Conservation (phyloP, 2,797 vertebrate species). For the Sebastolobus alascanus region DNA sequence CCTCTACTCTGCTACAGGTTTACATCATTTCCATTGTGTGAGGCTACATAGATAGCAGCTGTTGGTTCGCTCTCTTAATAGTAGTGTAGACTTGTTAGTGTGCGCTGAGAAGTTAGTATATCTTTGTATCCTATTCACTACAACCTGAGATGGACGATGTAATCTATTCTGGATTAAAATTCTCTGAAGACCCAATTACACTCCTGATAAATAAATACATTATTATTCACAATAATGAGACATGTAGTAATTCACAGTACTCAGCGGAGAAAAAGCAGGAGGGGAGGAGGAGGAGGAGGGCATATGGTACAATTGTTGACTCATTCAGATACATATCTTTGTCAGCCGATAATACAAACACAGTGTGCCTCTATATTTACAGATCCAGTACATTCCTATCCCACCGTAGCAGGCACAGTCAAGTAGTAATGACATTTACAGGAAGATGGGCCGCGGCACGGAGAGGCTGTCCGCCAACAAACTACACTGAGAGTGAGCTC, state of each 20-base stretch:
- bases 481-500: neutral
- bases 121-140: constrained; percentile 57
- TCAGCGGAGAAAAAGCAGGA: constrained; percentile 56
- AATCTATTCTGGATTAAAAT: constrained; percentile 63
- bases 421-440: constrained; percentile 71
- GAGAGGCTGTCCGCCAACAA: constrained; percentile 35
- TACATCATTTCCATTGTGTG: constrained; percentile 34
- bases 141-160: constrained; percentile 79
- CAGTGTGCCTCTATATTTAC: constrained; percentile 80
- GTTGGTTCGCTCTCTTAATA: constrained; percentile 44
- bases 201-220: constrained; percentile 80
- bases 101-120: constrained; percentile 58
- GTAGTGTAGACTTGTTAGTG: constrained; percentile 56
- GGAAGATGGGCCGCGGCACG: constrained; percentile 35
- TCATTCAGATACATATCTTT: constrained; percentile 73
- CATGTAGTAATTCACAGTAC: constrained; percentile 81
- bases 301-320: constrained; percentile 66
- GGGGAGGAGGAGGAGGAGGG: neutral
- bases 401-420: constrained; percentile 76
- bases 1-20: constrained; percentile 68
- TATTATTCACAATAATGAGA: constrained; percentile 79
- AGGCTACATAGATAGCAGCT: constrained; percentile 67
- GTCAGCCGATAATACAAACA: constrained; percentile 77
- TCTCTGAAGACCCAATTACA: constrained; percentile 63
- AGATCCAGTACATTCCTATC: constrained; percentile 78